Evolutionary conservation across 2,888 invertebrate genomes (phyloP).

Genomic region (Pyrrhia umbra): DNA sequence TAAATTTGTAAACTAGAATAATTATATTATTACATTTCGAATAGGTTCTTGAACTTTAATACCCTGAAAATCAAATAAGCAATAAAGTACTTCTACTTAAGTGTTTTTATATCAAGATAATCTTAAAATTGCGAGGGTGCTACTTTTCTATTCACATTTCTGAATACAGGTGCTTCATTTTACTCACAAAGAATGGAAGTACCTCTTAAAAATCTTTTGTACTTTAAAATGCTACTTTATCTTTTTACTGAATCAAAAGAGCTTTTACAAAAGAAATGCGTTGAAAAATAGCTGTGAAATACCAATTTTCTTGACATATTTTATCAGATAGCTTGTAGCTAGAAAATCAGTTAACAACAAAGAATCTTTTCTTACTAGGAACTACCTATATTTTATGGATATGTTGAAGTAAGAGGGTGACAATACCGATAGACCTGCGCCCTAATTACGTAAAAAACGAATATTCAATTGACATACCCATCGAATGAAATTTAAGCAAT

Average conservation of each 20-base stretch:
- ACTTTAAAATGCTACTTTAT: conserved; percentile 26
- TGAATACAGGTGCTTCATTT: conserved; percentile 31
- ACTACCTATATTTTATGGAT: too few relatives aligned
- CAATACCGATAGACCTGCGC: too few relatives aligned
- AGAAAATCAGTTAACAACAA: too few relatives aligned
- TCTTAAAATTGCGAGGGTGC: not conserved
- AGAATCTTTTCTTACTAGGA: too few relatives aligned
- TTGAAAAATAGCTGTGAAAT: conserved; percentile 9
- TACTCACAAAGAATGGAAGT: conserved; percentile 13
- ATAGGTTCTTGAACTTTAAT: not conserved
- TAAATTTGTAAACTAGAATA: too few relatives aligned
- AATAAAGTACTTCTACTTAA: conserved; percentile 2
- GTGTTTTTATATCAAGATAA: not conserved
- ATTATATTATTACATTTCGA: too few relatives aligned
- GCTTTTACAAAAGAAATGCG: conserved; percentile 21
- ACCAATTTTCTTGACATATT: not conserved
- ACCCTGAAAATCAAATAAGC: not conserved
- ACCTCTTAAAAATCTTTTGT: conserved; percentile 28
- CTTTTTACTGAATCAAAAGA: conserved; percentile 22
- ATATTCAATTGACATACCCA: too few relatives aligned
- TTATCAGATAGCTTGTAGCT: not conserved
- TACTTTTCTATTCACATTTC: conserved; percentile 18
- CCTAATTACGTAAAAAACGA: too few relatives aligned
- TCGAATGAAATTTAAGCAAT: too few relatives aligned
- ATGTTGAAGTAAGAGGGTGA: too few relatives aligned